Base-by-base conservation (phyloP, 2,113 vertebrate genomes). In the Paramormyrops kingsleyae region DNA sequence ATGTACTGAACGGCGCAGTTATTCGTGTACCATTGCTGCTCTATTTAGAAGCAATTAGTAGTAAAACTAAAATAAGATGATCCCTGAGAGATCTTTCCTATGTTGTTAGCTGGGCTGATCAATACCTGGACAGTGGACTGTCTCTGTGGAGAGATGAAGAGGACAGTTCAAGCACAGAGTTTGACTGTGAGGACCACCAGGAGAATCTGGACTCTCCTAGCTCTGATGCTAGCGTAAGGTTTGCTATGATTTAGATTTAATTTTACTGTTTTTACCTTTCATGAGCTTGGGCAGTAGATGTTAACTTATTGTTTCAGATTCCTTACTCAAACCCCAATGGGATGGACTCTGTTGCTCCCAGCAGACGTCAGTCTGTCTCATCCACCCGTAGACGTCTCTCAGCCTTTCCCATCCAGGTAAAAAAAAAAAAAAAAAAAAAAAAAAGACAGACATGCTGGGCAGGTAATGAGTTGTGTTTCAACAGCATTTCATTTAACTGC, bases 51-150 rank as follows among this genome's bases (percentile, higher is more conserved):
- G 35, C 31, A 39, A 35, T 44, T 42, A 8, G 2, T 56, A 88
- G 44, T 47, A 59, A 59, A 24, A 24, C 21, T 59, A n/a, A 59
- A 59, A 24, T 83, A 87, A 53, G 53, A 56, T 24, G 7, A 88
- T 66, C 8, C n/a, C 39, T 62, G 87, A 44, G 31, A 88, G 8
- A 19, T 42, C 21, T n/a, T 19, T 90, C 91, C 35, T 84, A 90
- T 70, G 91, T 83, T 83, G 91, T 83, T 85, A 91, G 31, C 83
- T 93, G 92, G 93, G 91, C 92, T 19, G 85, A 93, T 17, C 86
- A 77, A 83, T 91, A 90, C 88, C 86, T 90, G 83, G 93, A 93
- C 59, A 92, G 91, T n/a, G 89, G 91, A 17, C 88, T 91, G 12
- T 92, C 92, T 13, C 52, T 62, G 7, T 42, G 21, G 24, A 53